phyloP scores from a whole-genome alignment of 1,140 invertebrate species.

The Scylla paramamosain region DNA sequence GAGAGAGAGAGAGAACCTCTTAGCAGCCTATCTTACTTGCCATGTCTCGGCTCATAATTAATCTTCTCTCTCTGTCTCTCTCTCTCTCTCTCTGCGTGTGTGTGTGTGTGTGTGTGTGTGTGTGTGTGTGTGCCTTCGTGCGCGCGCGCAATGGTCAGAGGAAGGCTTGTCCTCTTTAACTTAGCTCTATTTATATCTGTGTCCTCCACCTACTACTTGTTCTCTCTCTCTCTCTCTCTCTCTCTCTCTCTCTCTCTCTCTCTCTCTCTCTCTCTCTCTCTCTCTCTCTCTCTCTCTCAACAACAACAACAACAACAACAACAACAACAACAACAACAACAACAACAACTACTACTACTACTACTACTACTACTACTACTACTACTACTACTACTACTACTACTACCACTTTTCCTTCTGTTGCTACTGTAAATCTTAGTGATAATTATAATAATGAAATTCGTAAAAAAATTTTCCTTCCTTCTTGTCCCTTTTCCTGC shows the following conservation, averaged over 20 bases:
- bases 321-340: neutral
- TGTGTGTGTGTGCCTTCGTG: neutral
- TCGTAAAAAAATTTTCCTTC: neutral
- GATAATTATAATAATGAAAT: no score
- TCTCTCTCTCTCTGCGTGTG: neutral
- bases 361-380: no score
- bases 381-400: neutral
- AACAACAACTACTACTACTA: neutral
- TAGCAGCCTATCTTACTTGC: no score
- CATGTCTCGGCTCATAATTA: no score
- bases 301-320: no score
- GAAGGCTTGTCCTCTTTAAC: neutral
- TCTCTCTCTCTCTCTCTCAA: neutral
- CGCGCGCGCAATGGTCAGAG: neutral
- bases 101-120: conserved; percentile 26
- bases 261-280: conserved; percentile 40
- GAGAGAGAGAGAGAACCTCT: neutral
- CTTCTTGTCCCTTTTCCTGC: neutral
- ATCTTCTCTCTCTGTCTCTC: no score
- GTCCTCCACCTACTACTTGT: no score
- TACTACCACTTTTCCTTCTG: neutral
- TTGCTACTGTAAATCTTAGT: neutral
- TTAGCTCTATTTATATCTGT: neutral
- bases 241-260: conserved; percentile 43
- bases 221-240: conserved; percentile 9